Conservation (phyloP, 1,140 invertebrate species). For the Drosophila ironensis region DNA sequence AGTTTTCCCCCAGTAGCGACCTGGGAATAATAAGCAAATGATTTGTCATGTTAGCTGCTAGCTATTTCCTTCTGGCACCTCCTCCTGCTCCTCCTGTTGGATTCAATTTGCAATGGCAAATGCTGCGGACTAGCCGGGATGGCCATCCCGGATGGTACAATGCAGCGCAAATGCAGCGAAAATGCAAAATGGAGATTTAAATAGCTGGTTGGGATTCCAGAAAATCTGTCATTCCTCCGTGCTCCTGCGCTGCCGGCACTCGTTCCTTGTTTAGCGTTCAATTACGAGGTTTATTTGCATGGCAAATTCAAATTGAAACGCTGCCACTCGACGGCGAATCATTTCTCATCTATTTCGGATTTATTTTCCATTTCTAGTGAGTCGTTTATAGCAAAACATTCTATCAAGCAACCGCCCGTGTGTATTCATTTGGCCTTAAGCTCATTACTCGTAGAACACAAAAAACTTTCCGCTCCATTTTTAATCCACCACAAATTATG, state of each 20-base stretch:
- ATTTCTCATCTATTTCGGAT: neutral
- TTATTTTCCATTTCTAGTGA: neutral
- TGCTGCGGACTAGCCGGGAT: slow-evolving; percentile 20
- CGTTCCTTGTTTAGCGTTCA: neutral
- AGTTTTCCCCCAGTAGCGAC: slow-evolving; percentile 8
- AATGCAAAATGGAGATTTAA: slow-evolving; percentile 40
- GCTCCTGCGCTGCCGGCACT: neutral
- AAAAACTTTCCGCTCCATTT: neutral
- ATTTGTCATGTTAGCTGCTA: slow-evolving; percentile 64
- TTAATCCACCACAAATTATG: slow-evolving; percentile 7
- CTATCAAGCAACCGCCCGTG: too few relatives aligned
- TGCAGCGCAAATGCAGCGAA: slow-evolving; percentile 18
- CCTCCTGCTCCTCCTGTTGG: slow-evolving; percentile 4
- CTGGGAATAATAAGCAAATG: slow-evolving; percentile 66
- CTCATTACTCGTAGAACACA: neutral
- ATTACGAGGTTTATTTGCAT: slow-evolving; percentile 29
- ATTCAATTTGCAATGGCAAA: slow-evolving; percentile 37
- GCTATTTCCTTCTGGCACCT: neutral
- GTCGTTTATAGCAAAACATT: too few relatives aligned
- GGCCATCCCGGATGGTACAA: too few relatives aligned
- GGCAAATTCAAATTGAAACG: neutral
- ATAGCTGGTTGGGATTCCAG: slow-evolving; percentile 31
- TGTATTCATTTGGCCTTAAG: neutral
- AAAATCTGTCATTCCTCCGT: slow-evolving; percentile 13
- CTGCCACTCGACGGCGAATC: neutral